phyloP scores from a whole-genome alignment of 1,140 invertebrate species.

The Leucophenga varia region DNA sequence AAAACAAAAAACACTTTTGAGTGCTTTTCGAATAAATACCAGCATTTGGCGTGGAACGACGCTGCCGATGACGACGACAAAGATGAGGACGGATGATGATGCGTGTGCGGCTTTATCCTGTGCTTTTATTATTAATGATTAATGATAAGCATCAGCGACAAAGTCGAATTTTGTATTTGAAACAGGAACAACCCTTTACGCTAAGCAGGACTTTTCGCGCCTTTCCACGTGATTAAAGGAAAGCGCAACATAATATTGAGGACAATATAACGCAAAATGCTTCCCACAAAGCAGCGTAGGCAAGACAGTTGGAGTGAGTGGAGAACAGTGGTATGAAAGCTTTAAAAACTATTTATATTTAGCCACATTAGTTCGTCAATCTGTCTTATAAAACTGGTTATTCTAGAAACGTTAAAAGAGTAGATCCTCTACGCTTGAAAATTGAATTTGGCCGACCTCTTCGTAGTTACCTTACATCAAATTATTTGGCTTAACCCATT shows the following conservation, averaged over 20 bases:
- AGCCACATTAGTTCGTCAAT: no score
- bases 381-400: no score
- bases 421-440: no score
- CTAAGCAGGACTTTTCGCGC: conserved; percentile 53
- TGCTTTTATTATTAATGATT: conserved; percentile 55
- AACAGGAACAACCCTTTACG: conserved; percentile 30
- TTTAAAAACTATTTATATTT: no score
- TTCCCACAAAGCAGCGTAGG: conserved; percentile 10
- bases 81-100: background rate
- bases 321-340: no score
- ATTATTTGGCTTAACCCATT: no score
- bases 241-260: conserved; percentile 17
- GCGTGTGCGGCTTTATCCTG: background rate
- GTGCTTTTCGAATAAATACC: conserved; percentile 36
- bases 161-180: conserved; percentile 12
- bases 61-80: background rate
- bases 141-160: conserved; percentile 42
- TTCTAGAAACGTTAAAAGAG: no score
- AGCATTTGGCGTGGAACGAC: conserved; percentile 53
- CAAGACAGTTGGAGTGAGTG: background rate
- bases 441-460: no score
- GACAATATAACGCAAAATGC: conserved; percentile 22
- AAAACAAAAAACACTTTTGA: conserved; percentile 16
- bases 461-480: no score
- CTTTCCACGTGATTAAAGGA: conserved; percentile 55